Base-by-base conservation (phyloP, 2,113 vertebrate species). In the Clarias macrocephalus region DNA sequence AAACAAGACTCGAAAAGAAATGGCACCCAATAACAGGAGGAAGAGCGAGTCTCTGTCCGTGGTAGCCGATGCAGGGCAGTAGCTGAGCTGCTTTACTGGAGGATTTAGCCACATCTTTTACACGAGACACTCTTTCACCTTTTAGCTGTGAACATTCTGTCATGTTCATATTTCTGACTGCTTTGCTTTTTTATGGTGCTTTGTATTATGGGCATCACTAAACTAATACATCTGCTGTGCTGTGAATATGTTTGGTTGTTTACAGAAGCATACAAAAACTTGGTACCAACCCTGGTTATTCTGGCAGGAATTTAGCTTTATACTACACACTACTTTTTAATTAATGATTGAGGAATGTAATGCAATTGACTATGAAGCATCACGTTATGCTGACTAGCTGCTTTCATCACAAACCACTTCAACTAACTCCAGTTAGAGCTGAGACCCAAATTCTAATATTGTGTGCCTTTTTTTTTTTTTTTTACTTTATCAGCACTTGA, bases 331-430 rank as follows among this genome's bases (percentile, higher is more conserved):
- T 75, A 25, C 3, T 8, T 37, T 75, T 23, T 48, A 75, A 54
- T 54, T 76, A n/a, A 25, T 76, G 73, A 52, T 23, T 76, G 12
- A 77, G n/a, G 73, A 66, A 82, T 66, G 37, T 10, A 65, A 82
- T 82, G 80, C 21, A 48, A 2, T 79, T 15, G 57, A n/a, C 75
- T 76, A 65, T 77, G 21, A 65, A 65, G 18, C 3, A 42, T 68
- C 37, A 15, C 3, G n/a, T 82, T 77, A 59, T 75, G 23, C 84
- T 48, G 68, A 60, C 85, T 59, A 52, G 54, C 70, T 88, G 65
- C 23, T 83, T 37, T 80, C 23, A 80, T 33, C 25, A 70, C 85
- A 9, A 89, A 37, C 28, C 48, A 48, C 48, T 37, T 3, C 33
- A 37, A 37, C 1, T 79, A 80, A 85, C 76, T 80, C 42, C 28